phyloP scores from a whole-genome alignment of 2,888 invertebrate genomes.

The Rhorus exstirpatorius region DNA sequence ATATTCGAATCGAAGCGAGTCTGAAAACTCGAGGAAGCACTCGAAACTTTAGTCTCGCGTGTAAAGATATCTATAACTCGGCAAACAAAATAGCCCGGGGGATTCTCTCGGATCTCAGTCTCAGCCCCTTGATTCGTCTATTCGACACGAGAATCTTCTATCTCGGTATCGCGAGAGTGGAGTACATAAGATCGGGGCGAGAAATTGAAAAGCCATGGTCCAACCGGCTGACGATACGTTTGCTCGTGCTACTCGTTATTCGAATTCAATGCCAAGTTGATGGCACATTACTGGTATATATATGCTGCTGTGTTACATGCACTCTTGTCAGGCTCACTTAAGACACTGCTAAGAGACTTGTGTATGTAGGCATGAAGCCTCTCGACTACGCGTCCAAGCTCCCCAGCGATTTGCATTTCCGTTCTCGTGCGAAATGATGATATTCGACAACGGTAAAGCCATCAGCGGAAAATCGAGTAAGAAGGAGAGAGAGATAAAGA shows the following conservation, averaged over 20 bases:
- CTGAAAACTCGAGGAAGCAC: constrained; percentile 30
- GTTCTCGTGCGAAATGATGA: constrained; percentile 1
- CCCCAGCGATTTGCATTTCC: constrained; percentile 29
- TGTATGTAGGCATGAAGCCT: not conserved
- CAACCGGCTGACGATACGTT: not conserved
- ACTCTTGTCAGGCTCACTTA: not conserved
- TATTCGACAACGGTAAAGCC: constrained; percentile 24
- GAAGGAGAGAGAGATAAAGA: not conserved
- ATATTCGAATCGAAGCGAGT: constrained; percentile 19
- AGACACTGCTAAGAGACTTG: not conserved
- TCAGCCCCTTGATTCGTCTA: not conserved
- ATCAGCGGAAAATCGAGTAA: constrained; percentile 25
- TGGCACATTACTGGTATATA: not conserved
- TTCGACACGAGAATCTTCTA: not conserved
- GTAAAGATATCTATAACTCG: constrained; percentile 24
- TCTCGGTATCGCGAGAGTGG: constrained; percentile 16
- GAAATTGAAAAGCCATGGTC: constrained; percentile 22
- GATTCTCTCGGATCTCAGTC: constrained; percentile 20
- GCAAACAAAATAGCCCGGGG: constrained; percentile 31
- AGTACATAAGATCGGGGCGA: constrained; percentile 13
- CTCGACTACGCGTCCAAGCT: not conserved
- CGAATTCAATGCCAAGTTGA: constrained; percentile 7
- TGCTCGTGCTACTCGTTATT: constrained; percentile 12
- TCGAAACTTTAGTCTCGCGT: constrained; percentile 35
- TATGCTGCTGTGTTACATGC: not conserved